Evolutionary conservation across 64 coral and sea anemone species (phyloP), one percentile per base, ranked within the genome.

Genomic region (Actinia equina): DNA sequence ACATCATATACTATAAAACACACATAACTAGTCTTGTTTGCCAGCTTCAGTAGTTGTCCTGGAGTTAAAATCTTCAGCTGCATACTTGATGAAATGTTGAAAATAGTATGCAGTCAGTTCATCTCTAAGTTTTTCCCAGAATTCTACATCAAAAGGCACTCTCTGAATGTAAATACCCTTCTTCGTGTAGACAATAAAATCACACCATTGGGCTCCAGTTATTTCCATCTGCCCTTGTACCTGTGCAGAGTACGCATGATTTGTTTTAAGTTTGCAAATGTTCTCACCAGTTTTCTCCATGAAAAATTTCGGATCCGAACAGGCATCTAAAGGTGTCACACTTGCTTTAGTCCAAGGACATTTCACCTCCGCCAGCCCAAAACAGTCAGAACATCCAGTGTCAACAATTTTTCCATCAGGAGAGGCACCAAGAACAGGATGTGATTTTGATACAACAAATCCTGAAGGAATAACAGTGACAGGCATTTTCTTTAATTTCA

Each of bases 371-470:
- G 42, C 45, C 17, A 80, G 53, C 0, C 77, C 87, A 15, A 88
- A 37, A 37, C 45, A 14, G 43, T 80, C 87, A 17, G 37, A 23
- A 57, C 67, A 37, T 12, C 77, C 76, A 11, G 52, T 42, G 79
- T 89, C 88, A 70, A 37, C 30, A 37, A 86, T 23, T 41, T 65
- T 60, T 86, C 58, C 30, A 60, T 64, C 84, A 65, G 55, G 77
- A 79, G 27, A 61, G 2, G 87, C 87, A 25, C 87, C 87, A 64
- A 88, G 37, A 2, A 88, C 2, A 44, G 87, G 77, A 59, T 43
- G 37, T 2, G 55, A 77, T 10, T 64, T 88, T 88, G 87, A 88
- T 13, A 82, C 87, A 44, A 88, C 44, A 88, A 88, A 51, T 82
- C 87, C 87, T 80, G 74, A 46, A 22, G 19, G 87, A 14, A 88